Percentiles rank a stretch among this genome's conserved stretches.
phyloP scores from a whole-genome alignment of 2,113 vertebrate species.

The Gnathonemus echidnorhynchus region DNA sequence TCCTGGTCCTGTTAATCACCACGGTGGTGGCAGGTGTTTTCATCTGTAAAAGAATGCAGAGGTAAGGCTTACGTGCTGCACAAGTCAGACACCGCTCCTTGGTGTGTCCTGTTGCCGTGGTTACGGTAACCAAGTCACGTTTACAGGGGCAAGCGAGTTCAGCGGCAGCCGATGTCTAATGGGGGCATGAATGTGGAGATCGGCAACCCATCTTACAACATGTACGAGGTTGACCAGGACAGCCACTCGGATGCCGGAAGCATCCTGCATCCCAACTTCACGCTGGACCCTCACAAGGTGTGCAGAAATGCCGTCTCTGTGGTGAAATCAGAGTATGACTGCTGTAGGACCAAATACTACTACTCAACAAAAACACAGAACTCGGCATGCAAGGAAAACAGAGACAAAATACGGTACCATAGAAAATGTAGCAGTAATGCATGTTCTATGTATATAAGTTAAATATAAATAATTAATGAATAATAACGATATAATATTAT shows the following conservation, averaged over 20 bases:
- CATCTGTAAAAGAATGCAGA: slow-evolving; percentile 87
- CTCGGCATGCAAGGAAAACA: background rate
- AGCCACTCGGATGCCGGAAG: slow-evolving; percentile 79
- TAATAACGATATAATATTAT: background rate
- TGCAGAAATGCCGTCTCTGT: background rate
- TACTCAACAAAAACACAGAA: background rate
- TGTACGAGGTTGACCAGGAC: slow-evolving; percentile 97
- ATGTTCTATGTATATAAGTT: background rate
- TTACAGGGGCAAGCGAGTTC: slow-evolving; percentile 84
- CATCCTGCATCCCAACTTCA: slow-evolving; percentile 84
- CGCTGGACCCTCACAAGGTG: slow-evolving; percentile 91
- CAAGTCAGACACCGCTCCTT: background rate
- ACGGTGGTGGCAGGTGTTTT: slow-evolving; percentile 85
- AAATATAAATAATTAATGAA: background rate
- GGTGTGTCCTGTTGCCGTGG: background rate
- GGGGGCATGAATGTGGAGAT: slow-evolving; percentile 97
- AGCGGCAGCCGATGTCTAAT: slow-evolving; percentile 93
- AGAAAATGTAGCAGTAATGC: background rate
- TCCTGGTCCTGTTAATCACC: slow-evolving; percentile 85
- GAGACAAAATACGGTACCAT: background rate
- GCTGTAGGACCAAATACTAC: background rate
- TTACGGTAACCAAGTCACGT: background rate
- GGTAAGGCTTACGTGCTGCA: slow-evolving; percentile 55
- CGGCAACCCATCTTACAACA: slow-evolving; percentile 96
- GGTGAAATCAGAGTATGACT: background rate